These are phyloP conservation scores for Leucoraja erinaceus DNA, from an alignment of 2,113 vertebrate genomes.

Conservation along the genomic window DNA sequence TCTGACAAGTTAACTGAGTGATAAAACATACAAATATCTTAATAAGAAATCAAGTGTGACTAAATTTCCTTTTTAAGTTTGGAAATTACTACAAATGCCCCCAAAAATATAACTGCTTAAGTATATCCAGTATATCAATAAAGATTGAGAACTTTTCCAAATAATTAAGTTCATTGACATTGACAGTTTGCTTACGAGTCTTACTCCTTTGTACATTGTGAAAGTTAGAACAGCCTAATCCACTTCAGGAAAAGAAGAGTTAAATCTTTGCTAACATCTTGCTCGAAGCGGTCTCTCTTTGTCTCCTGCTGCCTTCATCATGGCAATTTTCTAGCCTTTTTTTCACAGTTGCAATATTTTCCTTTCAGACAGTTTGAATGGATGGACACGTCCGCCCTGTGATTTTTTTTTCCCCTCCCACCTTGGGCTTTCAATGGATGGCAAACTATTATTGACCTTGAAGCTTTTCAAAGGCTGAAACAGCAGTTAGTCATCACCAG, in stretches of 20 bases:
- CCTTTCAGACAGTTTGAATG: background rate
- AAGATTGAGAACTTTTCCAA: background rate
- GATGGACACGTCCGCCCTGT: background rate
- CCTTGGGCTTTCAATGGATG: background rate
- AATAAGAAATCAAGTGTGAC: background rate
- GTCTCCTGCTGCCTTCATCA: background rate
- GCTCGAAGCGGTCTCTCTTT: too few relatives aligned
- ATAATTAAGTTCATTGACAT: background rate
- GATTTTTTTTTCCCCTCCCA: background rate
- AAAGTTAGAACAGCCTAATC: background rate
- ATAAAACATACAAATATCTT: background rate
- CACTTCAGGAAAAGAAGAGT: background rate
- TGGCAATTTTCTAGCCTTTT: background rate
- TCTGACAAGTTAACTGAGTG: background rate
- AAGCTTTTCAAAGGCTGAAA: background rate
- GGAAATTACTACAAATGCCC: too few relatives aligned
- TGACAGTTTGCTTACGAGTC: background rate
- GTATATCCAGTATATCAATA: background rate
- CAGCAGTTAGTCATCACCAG: background rate
- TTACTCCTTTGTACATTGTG: background rate
- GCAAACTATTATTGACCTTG: background rate
- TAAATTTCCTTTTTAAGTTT: background rate
- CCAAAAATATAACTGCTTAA: background rate
- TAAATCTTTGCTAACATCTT: background rate
- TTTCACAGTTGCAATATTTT: background rate